Evolutionary conservation across 2,888 invertebrate species (phyloP), one percentile per base, ranked within the genome.

Genomic region (Eudasyphora cyanicolor): DNA sequence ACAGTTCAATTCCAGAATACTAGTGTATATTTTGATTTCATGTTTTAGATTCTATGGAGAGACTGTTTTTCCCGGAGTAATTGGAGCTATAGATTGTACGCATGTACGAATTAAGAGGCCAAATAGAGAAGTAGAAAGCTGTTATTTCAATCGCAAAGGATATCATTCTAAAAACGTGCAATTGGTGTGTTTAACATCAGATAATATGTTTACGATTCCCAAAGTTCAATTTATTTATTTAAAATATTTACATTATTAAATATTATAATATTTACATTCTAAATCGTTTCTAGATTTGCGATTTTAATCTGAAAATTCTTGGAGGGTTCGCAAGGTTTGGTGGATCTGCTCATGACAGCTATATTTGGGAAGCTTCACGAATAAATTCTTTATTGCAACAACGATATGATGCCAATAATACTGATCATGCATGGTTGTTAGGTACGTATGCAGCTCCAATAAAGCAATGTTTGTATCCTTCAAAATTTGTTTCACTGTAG

Each of bases 81-180:
- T n/a, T n/a, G n/a, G n/a, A n/a, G n/a, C n/a, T n/a, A n/a, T n/a
- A n/a, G n/a, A n/a, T n/a, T 45, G 45, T 8, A 54, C 54, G 3
- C 67, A 54, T 38, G 38, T 54, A 1, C 57, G 76, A 4, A 54
- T 38, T 14, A 76, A 42, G 24, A 57, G n/a, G 10, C 35, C n/a
- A n/a, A n/a, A n/a, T n/a, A n/a, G n/a, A n/a, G n/a, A n/a, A n/a
- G n/a, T n/a, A n/a, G n/a, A n/a, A n/a, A n/a, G 69, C 19, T 76
- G 67, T 17, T 54, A 67, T 27, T 38, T 76, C n/a, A 76, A 76
- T 38, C 21, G 67, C n/a, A 76, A 76, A 35, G 35, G 67, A 1
- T 76, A 38, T 27, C 76, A 67, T 12, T 64, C 51, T 0, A 76
- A 75, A 75, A 75, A 67, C 27, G 51, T 76, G 17, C 67, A 76